Base-by-base conservation (phyloP, 2,888 invertebrate genomes). In the Prosapia bicincta region DNA sequence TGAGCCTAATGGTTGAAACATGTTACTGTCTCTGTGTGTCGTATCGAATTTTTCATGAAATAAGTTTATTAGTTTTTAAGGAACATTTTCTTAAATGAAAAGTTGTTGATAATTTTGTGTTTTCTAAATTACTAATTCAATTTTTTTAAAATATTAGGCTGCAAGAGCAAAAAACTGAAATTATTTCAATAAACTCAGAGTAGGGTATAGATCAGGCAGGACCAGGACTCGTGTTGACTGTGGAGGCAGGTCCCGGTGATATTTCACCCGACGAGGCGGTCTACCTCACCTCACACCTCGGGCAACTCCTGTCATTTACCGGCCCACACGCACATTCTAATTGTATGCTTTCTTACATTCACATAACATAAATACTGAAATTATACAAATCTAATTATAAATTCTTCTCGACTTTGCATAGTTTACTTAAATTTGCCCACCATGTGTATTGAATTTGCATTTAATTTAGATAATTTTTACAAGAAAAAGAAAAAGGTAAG, bases 381-480 rank as follows among this genome's bases (percentile, higher is more conserved):
- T 54, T 54, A 54, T 54, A 54, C 54, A 54, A 54, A 54, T 54
- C 54, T 54, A 54, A 54, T 54, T 54, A 54, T 54, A 54, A 54
- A 54, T 54, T n/a, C 54, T 54, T 20, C 54, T 54, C 54, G 20
- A 54, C 54, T 54, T 20, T n/a, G 54, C 54, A 54, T 54, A 54
- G 54, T 54, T 54, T 54, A 54, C 54, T 54, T 20, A 54, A 54
- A 54, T 54, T 54, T 54, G 7, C 54, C 54, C 54, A 54, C 54
- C 54, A 20, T 54, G 54, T 54, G 7, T 54, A 54, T 54, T 20
- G 7, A 20, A 54, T 54, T 54, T 54, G 54, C 54, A 54, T 54
- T 54, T 54, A 10, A 54, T 54, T 54, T 54, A 54, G 54, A 54
- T 54, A 54, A 54, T 20, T 54, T 30, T 54, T 54, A 38, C 38